A percentile compares a stretch with the other conserved stretches of the same genome.
These are phyloP conservation scores for Bubo bubo DNA, from an alignment of 2,113 vertebrate genomes.

Conservation along the genomic window DNA sequence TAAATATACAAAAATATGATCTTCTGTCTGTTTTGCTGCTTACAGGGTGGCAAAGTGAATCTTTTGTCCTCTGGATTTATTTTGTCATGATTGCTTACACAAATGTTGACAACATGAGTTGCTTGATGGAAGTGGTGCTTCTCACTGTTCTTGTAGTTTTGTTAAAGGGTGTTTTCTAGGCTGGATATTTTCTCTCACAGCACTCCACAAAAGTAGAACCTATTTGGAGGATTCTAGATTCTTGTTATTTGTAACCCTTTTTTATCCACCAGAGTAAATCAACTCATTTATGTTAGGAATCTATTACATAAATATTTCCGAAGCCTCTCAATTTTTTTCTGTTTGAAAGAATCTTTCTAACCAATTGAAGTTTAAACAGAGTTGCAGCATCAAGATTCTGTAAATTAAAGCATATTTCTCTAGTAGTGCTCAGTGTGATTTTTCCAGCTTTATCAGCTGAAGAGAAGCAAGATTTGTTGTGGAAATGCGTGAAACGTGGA, in stretches of 20 bases:
- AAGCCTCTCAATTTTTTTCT: accelerated
- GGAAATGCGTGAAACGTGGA: not conserved
- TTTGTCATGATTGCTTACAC: not conserved
- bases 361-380: not conserved
- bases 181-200: not conserved
- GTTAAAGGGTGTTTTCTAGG: not conserved
- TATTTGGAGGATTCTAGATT: not conserved
- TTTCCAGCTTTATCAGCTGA: not conserved
- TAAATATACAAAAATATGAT: not conserved
- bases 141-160: not conserved
- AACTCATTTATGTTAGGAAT: not conserved
- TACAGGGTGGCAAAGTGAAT: not conserved
- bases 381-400: not conserved
- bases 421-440: not conserved
- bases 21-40: not conserved
- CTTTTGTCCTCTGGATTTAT: not conserved
- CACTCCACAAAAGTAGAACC: not conserved
- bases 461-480: not conserved
- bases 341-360: not conserved
- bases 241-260: not conserved
- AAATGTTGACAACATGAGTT: not conserved
- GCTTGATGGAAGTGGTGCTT: not conserved
- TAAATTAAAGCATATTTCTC: not conserved
- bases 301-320: not conserved
- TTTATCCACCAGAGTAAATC: not conserved